Evolutionary conservation across 1,140 invertebrate species (phyloP), one percentile per base, ranked within the genome.

Genomic region (Theocolax elegans): DNA sequence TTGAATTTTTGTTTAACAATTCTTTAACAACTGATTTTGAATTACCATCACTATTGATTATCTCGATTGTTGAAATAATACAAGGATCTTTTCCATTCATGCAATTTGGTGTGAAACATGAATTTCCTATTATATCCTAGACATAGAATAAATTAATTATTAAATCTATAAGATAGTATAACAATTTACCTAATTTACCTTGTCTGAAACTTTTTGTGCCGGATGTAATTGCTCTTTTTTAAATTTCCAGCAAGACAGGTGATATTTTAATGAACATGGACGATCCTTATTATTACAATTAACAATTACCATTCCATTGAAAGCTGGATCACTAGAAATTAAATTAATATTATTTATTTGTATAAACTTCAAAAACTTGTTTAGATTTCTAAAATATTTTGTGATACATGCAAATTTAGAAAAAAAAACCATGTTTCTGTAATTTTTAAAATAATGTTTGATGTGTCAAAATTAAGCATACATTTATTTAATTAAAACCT

Each of bases 261-360:
- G 80, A 73, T 73, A 81, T 19, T 66, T 73, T 8, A 78, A 67
- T 21, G n/a, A 35, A 49, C 80, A 82, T 3, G 73, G 68, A 72
- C 72, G 67, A 8, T 21, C 53, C 12, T 49, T 19, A 63, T 81
- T 80, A 29, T 71, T 75, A 53, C 81, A 83, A 1, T 63, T 77
- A 58, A 81, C 44, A 53, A 67, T 64, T 8, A 82, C 74, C 56
- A 82, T 72, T n/a, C 80, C 80, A 72, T 62, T 75, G 42, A 79
- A 82, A 15, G 76, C 74, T 63, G 81, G 80, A 67, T 80, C 78
- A 1, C 79, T 79, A 46, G 49, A 71, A 74, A 64, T n/a, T n/a
- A 64, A 40, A 67, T 46, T 68, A 44, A 49, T 25, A 27, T 25
- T 59, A 49, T 25, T 58, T 17, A 44, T n/a, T n/a, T n/a, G n/a